Base-by-base conservation (phyloP, 2,888 invertebrate species). In the Ashinkailepas kermadecensis region DNA sequence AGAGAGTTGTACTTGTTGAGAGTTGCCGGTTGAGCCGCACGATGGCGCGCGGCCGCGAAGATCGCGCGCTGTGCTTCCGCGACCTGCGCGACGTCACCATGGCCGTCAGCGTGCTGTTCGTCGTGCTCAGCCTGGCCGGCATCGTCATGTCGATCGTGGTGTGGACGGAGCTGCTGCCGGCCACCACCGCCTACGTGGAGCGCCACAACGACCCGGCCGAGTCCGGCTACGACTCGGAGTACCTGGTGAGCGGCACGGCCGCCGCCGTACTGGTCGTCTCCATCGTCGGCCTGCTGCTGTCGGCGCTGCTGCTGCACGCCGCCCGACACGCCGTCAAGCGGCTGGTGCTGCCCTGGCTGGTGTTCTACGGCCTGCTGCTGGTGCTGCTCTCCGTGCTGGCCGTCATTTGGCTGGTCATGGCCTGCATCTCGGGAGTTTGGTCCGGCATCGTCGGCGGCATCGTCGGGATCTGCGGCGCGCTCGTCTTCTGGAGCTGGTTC, bases 51-150 rank as follows among this genome's bases (percentile, higher is more conserved):
- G 74, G 74, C 18, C 74, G 54, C 8, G 74, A 74, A 8, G 74
- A 74, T 21, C 74, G 74, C 21, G 74, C 23, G 56, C 74, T 74
- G 12, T 74, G 74, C 54, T 74, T 74, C 74, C 54, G 74, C 9
- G 74, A 74, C 74, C 56, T 74, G 56, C 74, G 74, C 21, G 74
- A 74, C 56, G 54, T 74, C 74, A 74, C 74, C 18, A 74, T 74
- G 54, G 74, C 74, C 21, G 56, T 74, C 74, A 56, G 54, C 56
- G 74, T 56, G 56, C 56, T 74, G 18, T 74, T 74, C 74, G 56
- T 74, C 74, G 9, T 74, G 10, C 74, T 74, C 74, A 56, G 74
- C 74, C 1, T 74, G 54, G 74, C 54, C 21, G 74, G 74, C 74
- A 21, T 74, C 56, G 21, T 74, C 21, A 74, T 21, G 74, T 74